phyloP scores from a whole-genome alignment of 2,113 vertebrate species.

The Anguilla japonica region DNA sequence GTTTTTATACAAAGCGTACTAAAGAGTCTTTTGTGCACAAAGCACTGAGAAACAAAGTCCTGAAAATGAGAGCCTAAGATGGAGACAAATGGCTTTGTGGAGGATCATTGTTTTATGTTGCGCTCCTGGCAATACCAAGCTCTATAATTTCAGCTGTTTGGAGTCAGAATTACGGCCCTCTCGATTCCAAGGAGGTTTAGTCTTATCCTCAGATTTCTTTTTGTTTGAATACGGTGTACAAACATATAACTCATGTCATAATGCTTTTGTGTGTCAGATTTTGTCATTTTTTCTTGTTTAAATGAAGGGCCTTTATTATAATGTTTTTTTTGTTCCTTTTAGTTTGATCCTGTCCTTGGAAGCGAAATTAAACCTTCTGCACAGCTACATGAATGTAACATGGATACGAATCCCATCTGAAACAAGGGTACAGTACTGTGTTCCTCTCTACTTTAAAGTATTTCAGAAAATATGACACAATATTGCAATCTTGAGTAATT shows the following conservation, averaged over 20 bases:
- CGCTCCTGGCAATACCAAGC: background rate
- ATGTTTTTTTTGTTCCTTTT: slow-evolving; percentile 42
- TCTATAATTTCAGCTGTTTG: slow-evolving; percentile 4
- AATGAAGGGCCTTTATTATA: background rate
- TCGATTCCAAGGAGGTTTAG: background rate
- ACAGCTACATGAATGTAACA: slow-evolving; percentile 99
- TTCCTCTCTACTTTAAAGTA: background rate
- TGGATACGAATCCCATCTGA: slow-evolving; percentile 98
- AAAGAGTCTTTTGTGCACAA: background rate
- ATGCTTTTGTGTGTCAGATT: background rate
- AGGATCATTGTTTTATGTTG: background rate
- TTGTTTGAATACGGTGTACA: background rate
- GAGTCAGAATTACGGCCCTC: background rate
- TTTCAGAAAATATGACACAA: background rate
- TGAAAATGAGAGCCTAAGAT: background rate
- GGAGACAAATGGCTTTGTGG: background rate
- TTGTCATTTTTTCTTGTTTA: background rate
- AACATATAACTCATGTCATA: background rate
- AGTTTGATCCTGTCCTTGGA: slow-evolving; percentile 97
- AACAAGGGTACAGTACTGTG: slow-evolving; percentile 78
- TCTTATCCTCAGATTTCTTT: background rate
- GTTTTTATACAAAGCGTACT: background rate
- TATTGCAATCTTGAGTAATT: too few relatives aligned
- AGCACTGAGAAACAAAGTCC: background rate
- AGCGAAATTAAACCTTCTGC: slow-evolving; percentile 94